A percentile compares a stretch with the other conserved stretches of the same genome.
phyloP scores from a whole-genome alignment of 2,113 vertebrate species.

The Pygoscelis adeliae region DNA sequence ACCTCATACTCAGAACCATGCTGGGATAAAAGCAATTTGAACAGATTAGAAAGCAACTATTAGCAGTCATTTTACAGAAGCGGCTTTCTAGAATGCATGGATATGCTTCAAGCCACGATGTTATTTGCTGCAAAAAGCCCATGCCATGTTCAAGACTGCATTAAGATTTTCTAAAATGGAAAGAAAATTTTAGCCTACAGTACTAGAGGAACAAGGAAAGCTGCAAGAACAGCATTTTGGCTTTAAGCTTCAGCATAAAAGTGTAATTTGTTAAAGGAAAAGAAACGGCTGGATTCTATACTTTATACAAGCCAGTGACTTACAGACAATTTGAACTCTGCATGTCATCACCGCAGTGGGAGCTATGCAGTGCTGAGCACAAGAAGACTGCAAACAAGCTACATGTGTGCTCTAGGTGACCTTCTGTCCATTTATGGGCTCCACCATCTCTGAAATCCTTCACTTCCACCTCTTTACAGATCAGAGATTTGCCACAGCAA shows the following conservation, averaged over 20 bases:
- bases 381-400: not conserved
- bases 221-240: not conserved
- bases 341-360: not conserved
- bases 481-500: not conserved
- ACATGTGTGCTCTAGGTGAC: not conserved
- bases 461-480: not conserved
- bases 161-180: not conserved
- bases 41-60: not conserved
- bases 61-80: not conserved
- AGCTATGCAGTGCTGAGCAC: not conserved
- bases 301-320: not conserved
- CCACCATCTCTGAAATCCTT: not conserved
- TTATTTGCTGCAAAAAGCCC: not conserved
- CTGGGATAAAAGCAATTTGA: not conserved
- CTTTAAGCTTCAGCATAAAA: not conserved
- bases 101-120: not conserved
- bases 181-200: not conserved
- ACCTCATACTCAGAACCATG: not conserved
- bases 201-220: not conserved
- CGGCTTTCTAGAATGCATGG: not conserved
- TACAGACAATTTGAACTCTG: not conserved
- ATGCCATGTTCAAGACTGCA: not conserved
- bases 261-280: not conserved
- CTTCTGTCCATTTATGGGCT: not conserved
- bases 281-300: not conserved